Conservation (phyloP, 2,888 invertebrate species). For the Trichacis sp. region DNA sequence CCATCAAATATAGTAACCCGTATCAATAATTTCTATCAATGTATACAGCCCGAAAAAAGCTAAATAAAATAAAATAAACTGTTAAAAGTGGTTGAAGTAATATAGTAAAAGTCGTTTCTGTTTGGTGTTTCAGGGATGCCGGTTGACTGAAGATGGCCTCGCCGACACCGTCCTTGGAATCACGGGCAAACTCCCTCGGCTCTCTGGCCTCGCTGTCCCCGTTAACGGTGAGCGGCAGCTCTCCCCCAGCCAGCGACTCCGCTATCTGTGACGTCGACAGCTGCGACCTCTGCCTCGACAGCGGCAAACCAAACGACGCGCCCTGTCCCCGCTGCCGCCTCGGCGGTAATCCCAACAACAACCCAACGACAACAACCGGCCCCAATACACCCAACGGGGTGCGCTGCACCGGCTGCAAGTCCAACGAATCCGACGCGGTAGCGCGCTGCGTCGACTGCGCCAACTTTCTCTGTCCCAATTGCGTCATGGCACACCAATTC, state of each 20-base stretch:
- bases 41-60: too few relatives aligned
- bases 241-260: constrained; percentile 87
- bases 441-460: constrained; percentile 97
- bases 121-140: constrained; percentile 80
- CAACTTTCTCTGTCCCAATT: constrained; percentile 95
- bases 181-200: constrained; percentile 92
- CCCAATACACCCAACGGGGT: constrained; percentile 69
- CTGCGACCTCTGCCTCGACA: constrained; percentile 66
- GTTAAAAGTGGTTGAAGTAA: too few relatives aligned
- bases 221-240: constrained; percentile 87
- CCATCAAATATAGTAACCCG: too few relatives aligned
- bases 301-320: constrained; percentile 64
- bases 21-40: too few relatives aligned
- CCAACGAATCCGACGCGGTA: constrained; percentile 92
- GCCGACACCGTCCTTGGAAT: constrained; percentile 92
- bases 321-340: constrained; percentile 68
- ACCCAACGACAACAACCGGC: constrained; percentile 71
- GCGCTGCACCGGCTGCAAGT: constrained; percentile 96
- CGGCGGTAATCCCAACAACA: constrained; percentile 80
- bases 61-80: too few relatives aligned
- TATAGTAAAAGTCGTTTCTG: too few relatives aligned
- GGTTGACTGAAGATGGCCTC: constrained; percentile 94
- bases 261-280: constrained; percentile 79
- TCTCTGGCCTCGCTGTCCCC: constrained; percentile 80
- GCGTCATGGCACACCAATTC: constrained; percentile 98